Base-by-base conservation (phyloP, 1,140 invertebrate genomes). In the Drosophila subpulchrella region DNA sequence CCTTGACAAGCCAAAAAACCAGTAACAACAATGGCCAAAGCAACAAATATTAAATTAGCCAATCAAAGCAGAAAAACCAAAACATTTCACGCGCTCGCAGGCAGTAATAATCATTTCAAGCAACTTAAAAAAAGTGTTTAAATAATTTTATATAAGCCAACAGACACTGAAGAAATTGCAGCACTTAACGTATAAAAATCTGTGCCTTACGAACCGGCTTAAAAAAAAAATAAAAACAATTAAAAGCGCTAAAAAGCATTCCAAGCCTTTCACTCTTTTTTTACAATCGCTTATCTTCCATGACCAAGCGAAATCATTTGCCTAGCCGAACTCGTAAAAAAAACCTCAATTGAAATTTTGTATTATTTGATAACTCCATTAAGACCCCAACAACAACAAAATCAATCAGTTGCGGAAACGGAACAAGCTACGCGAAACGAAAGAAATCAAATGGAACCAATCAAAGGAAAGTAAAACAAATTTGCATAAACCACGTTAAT, bases 131-230 rank as follows among this genome's bases (percentile, higher is more conserved):
- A 39, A 65, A 38, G 39, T 17, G 17, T 51, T 47, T 58, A 11
- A 54, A 59, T 39, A 63, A 68, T 56, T 80, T 84, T 84, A 85
- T 78, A 68, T 84, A 84, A 85, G 60, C 55, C 24, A 17, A 44
- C 50, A 67, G 66, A 72, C 66, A 55, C 27, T 68, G 42, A 50
- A 66, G 53, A 84, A 88, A 86, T 82, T 76, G 62, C 75, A 60
- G 83, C 71, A 76, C 67, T 82, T 82, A 79, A 79, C 79, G 67
- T 68, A 88, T 82, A 79, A 78, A 85, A 73, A 59, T 73, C 47
- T 66, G 78, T 72, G 55, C 17, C 34, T 47, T 51, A 36, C 48
- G 59, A 74, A 60, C 66, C 51, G 67, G 77, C 73, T 75, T 75
- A 38, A 59, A 56, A 46, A 46, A 73, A 73, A 61, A 38, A 58